Evolutionary conservation across 2,113 vertebrate genomes (phyloP).

Genomic region (Climacteris rufus): DNA sequence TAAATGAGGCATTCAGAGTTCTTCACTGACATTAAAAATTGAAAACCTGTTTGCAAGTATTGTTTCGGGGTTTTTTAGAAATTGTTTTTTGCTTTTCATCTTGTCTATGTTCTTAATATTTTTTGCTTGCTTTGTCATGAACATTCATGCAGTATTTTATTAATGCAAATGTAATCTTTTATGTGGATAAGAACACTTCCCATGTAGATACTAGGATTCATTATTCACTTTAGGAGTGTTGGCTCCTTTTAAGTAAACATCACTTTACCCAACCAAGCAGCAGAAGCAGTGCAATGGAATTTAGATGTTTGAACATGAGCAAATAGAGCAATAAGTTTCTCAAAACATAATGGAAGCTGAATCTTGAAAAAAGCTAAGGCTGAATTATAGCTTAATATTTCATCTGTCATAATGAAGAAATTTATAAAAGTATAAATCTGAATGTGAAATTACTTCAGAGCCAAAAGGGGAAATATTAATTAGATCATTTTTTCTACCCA

Average conservation of each 20-base stretch:
- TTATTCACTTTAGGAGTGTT: background rate
- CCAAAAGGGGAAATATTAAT: background rate
- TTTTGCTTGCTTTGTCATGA: background rate
- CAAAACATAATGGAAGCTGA: background rate
- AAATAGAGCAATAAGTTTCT: background rate
- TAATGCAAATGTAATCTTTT: background rate
- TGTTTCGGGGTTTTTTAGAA: accelerated
- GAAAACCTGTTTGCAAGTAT: background rate
- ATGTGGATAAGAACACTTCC: background rate
- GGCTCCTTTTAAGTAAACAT: background rate
- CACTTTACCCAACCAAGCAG: background rate
- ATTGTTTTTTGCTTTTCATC: background rate
- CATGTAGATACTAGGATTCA: background rate
- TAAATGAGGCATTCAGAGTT: background rate
- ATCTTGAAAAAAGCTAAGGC: background rate
- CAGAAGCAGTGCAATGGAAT: background rate
- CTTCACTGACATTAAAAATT: background rate
- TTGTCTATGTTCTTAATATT: background rate
- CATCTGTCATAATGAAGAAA: background rate
- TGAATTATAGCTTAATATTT: background rate
- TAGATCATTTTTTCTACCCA: background rate
- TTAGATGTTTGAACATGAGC: background rate
- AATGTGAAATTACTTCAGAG: background rate
- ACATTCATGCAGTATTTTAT: background rate
- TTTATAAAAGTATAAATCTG: background rate